These are phyloP conservation scores for Chrysaora quinquecirrha DNA, from an alignment of 30 jellyfish, hydroid and myxozoan genomes.

Conservation along the genomic window DNA sequence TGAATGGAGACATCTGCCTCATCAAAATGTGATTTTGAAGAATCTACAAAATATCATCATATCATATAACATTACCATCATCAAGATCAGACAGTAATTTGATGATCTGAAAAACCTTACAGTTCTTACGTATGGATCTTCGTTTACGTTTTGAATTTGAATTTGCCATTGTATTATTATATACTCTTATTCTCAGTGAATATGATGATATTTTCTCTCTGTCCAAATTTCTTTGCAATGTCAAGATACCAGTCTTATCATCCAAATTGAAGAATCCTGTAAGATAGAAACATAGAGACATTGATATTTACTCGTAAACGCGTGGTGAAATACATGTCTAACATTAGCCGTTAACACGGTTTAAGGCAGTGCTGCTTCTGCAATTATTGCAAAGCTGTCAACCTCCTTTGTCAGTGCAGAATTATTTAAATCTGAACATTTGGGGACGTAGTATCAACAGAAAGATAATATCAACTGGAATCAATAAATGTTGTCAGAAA, in stretches of 20 bases:
- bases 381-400: background rate
- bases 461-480: no score
- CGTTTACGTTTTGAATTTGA: background rate
- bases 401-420: background rate
- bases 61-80: no score
- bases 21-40: conserved; percentile 18
- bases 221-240: conserved; percentile 24
- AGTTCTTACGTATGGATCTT: background rate
- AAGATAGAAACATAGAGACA: background rate
- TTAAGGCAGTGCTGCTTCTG: background rate
- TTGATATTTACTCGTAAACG: no score
- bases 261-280: conserved; percentile 38
- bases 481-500: no score
- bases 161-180: conserved; percentile 7
- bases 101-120: background rate
- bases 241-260: conserved; percentile 25
- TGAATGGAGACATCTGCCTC: conserved; percentile 34
- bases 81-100: background rate
- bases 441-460: background rate
- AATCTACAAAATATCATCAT: conserved; percentile 7
- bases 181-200: conserved; percentile 26
- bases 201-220: conserved; percentile 31
- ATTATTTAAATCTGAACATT: background rate
- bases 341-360: no score
- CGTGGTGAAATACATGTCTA: no score